Conservation (phyloP, 1,140 invertebrate genomes). For the Eupristina koningsbergeri region DNA sequence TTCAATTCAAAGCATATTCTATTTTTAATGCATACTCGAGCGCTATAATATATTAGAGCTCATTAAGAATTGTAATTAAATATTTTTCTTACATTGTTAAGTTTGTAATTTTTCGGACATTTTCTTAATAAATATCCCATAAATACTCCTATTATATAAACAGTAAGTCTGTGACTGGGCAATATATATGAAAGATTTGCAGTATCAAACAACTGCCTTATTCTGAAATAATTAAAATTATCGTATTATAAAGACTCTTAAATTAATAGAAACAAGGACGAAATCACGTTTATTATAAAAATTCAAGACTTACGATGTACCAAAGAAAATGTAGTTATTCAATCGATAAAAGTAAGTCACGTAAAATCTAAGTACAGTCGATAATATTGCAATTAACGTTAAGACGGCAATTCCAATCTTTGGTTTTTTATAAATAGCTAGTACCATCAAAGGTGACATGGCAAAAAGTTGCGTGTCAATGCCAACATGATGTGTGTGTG, state of each 20-base stretch:
- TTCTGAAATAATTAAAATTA: conserved; percentile 67
- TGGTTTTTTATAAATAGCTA: conserved; percentile 78
- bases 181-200: conserved; percentile 81
- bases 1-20: too few relatives aligned
- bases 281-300: background rate
- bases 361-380: conserved; percentile 78
- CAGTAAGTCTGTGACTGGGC: conserved; percentile 79
- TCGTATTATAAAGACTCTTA: background rate
- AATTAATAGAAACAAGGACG: background rate
- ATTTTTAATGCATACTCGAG: too few relatives aligned
- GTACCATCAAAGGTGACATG: conserved; percentile 80
- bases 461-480: conserved; percentile 89
- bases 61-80: too few relatives aligned
- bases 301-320: conserved; percentile 80
- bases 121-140: conserved; percentile 77
- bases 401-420: conserved; percentile 75
- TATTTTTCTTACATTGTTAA: conserved; percentile 64
- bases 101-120: conserved; percentile 68
- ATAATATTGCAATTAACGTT: conserved; percentile 73
- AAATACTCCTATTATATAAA: conserved; percentile 80
- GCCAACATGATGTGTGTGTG: conserved; percentile 83
- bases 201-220: conserved; percentile 78
- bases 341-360: conserved; percentile 78
- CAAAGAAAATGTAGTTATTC: conserved; percentile 82
- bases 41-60: too few relatives aligned